Percentiles rank a stretch among this genome's conserved stretches.
These are phyloP conservation scores for Holothuria glaberrima DNA, from an alignment of 35 echinoderm and acorn worm species.

Conservation along the genomic window DNA sequence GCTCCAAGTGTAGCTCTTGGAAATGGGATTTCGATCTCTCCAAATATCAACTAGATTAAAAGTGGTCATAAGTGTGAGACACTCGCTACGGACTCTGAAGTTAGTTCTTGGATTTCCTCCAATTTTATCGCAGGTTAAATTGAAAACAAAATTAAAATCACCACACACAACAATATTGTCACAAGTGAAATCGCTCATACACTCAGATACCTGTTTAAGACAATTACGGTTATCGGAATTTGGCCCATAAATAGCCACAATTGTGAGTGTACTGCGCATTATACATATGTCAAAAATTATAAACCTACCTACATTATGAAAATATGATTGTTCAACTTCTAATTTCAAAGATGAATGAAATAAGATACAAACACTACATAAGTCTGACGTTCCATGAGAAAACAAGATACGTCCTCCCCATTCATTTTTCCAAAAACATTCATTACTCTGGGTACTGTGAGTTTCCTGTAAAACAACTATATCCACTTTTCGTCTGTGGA, in stretches of 20 bases:
- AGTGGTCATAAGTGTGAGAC: background rate
- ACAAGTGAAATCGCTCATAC: background rate
- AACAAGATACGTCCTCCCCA: constrained; percentile 13
- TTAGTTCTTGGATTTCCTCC: background rate
- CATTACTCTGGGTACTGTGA: background rate
- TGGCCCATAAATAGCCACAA: background rate
- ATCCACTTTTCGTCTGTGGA: background rate
- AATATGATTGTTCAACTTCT: background rate
- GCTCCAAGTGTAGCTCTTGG: constrained; percentile 3
- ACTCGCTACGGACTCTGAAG: background rate
- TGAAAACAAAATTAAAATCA: background rate
- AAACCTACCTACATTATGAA: background rate
- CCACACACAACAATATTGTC: background rate
- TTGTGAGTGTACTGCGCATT: too few species aligned
- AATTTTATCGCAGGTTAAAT: background rate
- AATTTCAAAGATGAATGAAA: background rate
- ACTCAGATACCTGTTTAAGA: background rate
- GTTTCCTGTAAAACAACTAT: background rate
- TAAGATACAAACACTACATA: background rate
- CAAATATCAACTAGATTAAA: background rate
- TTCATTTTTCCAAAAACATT: background rate
- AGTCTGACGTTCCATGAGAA: background rate
- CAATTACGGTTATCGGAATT: background rate
- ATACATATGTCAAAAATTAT: background rate
- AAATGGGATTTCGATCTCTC: background rate